phyloP scores from a whole-genome alignment of 1,140 invertebrate species.

The Colletes gigas region DNA sequence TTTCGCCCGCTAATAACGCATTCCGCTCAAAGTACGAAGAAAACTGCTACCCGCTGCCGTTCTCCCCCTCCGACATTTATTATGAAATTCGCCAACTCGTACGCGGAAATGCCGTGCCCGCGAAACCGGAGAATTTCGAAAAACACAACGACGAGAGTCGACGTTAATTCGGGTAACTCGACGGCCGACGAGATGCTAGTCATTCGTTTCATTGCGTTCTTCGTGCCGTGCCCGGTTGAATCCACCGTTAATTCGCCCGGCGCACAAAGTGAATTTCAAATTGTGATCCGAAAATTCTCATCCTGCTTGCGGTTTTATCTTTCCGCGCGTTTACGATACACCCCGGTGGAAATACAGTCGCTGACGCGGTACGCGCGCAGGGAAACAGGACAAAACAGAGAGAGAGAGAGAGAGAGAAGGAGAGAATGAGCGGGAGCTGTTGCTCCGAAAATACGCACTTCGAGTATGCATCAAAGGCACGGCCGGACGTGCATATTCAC shows the following conservation, averaged over 20 bases:
- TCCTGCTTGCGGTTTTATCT: conserved; percentile 37
- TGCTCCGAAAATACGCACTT: conserved; percentile 55
- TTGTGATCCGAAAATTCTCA: conserved; percentile 26
- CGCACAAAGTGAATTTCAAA: conserved; percentile 39
- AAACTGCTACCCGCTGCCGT: too few species aligned
- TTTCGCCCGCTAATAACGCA: too few species aligned
- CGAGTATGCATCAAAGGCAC: conserved; percentile 46
- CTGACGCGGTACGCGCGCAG: not conserved
- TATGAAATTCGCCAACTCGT: too few species aligned
- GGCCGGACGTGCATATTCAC: conserved; percentile 28
- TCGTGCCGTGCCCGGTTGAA: conserved; percentile 18
- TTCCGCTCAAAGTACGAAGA: too few species aligned
- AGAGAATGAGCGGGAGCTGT: not conserved
- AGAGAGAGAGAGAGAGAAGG: not conserved
- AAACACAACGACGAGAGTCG: not conserved
- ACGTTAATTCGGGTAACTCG: not conserved
- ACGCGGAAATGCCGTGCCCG: not conserved
- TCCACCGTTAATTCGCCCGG: conserved; percentile 40
- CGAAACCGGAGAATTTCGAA: not conserved
- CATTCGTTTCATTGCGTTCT: conserved; percentile 13
- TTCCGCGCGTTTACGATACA: conserved; percentile 26
- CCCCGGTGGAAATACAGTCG: conserved; percentile 36
- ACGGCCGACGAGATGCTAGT: not conserved
- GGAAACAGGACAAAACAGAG: not conserved
- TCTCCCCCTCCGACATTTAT: too few species aligned